Evolutionary conservation across 2,113 vertebrate species (phyloP).

Genomic region (Natator depressus): DNA sequence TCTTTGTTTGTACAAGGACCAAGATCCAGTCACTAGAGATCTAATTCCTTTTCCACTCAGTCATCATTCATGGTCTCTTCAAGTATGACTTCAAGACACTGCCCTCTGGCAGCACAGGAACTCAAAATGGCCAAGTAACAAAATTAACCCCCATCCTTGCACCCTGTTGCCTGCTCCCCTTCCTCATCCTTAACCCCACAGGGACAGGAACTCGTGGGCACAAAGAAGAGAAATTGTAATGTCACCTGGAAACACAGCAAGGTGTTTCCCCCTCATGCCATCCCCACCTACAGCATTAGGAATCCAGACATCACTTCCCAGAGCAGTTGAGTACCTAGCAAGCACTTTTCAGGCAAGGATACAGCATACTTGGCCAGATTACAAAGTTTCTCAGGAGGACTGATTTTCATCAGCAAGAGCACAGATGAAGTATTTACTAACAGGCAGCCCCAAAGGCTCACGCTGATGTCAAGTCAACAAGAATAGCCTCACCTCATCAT

Average conservation of each 20-base stretch:
- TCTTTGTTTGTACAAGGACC: neutral
- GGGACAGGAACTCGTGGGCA: neutral
- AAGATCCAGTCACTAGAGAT: neutral
- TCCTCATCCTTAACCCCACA: neutral
- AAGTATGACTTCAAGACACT: neutral
- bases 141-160: neutral
- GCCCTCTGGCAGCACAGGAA: neutral
- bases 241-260: neutral
- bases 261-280: neutral
- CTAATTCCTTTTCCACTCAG: neutral
- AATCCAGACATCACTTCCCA: neutral
- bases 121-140: neutral
- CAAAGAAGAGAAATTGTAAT: neutral
- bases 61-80: neutral
- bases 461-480: neutral
- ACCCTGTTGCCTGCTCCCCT: neutral
- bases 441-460: accelerated
- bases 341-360: neutral
- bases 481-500: constrained; percentile 70
- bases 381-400: neutral
- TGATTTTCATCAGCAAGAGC: too few relatives aligned
- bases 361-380: neutral
- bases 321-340: neutral
- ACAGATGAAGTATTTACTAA: neutral
- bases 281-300: neutral